Evolutionary conservation across 2,797 vertebrate species (phyloP).

Genomic region (Lacerta viridis): DNA sequence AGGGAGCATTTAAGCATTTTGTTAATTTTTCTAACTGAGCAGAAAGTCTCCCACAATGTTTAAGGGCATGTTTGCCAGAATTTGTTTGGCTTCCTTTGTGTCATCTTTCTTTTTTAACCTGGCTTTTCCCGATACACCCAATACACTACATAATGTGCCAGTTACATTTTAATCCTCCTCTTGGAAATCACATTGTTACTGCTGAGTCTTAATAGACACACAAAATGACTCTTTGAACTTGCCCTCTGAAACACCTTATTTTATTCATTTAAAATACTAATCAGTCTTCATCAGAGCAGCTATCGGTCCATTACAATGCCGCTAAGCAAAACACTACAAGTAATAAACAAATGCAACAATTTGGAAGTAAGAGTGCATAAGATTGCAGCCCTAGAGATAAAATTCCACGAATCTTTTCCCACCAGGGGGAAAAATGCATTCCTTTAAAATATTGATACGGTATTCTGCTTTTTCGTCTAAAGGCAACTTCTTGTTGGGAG

Average conservation of each 20-base stretch:
- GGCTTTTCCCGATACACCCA: not conserved
- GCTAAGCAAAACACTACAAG: not conserved
- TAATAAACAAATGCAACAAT: not conserved
- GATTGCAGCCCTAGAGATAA: not conserved
- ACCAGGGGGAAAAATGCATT: no score
- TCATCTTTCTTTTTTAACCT: not conserved
- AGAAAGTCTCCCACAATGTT: not conserved
- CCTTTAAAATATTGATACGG: no score
- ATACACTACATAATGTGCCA: not conserved
- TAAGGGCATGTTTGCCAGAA: no score
- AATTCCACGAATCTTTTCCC: not conserved
- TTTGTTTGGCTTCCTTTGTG: not conserved
- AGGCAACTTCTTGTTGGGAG: no score
- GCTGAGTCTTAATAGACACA: not conserved
- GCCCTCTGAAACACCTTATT: not conserved
- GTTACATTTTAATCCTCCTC: conserved; percentile 8
- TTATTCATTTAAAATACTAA: not conserved
- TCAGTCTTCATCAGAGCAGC: not conserved
- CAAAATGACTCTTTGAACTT: not conserved
- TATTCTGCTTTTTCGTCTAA: no score
- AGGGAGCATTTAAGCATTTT: no score
- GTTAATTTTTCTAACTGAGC: no score
- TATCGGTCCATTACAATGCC: not conserved
- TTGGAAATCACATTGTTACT: conserved; percentile 10
- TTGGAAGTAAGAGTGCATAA: not conserved